Evolutionary conservation across 1,140 invertebrate genomes (phyloP).

Genomic region (Chironomus tepperi): DNA sequence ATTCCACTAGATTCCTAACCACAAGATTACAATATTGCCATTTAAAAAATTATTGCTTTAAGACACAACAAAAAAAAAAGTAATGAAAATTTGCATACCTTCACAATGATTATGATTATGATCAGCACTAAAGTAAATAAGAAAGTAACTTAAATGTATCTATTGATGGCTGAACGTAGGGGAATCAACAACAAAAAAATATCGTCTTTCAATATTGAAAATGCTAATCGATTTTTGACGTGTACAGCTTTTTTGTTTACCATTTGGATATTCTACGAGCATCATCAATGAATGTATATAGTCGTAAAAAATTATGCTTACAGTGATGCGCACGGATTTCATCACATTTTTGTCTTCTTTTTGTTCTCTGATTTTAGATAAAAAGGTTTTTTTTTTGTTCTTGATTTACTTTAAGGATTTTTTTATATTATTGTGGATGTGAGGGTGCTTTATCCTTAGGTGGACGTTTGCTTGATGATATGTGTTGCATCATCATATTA

Average conservation of each 20-base stretch:
- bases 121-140: no score
- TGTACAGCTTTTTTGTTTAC: conserved; percentile 6
- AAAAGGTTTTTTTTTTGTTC: neutral
- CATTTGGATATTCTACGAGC: conserved; percentile 5
- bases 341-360: neutral
- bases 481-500: no score
- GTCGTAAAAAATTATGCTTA: no score
- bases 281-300: neutral
- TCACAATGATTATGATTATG: neutral
- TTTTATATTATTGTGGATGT: no score
- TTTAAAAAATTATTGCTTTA: neutral
- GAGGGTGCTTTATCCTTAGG: no score
- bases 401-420: no score
- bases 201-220: neutral
- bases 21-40: no score
- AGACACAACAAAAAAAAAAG: neutral
- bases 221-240: conserved; percentile 22
- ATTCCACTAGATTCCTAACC: neutral
- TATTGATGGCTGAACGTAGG: neutral
- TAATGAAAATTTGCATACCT: neutral
- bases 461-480: no score
- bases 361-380: neutral
- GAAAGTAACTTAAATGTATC: no score
- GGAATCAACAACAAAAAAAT: neutral
- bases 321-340: neutral